These are phyloP conservation scores for Eilema depressum DNA, from an alignment of 2,888 invertebrate genomes.

Conservation along the genomic window DNA sequence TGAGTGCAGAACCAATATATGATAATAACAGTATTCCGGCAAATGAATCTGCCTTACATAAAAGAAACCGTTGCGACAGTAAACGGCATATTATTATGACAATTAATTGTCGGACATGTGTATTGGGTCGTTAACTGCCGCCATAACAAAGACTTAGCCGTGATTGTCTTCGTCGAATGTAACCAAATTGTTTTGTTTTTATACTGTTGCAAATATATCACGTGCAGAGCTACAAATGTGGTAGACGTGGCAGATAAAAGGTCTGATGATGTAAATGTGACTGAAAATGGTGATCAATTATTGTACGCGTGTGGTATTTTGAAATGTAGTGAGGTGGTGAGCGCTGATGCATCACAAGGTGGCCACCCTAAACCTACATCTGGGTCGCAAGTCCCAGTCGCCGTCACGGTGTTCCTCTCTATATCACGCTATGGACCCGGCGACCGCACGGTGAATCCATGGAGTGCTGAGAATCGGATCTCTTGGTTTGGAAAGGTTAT, in stretches of 20 bases:
- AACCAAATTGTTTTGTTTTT: constrained; percentile 71
- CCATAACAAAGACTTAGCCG: constrained; percentile 27
- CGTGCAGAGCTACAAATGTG: constrained; percentile 35
- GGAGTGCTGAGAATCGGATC: too few relatives aligned
- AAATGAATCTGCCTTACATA: neutral
- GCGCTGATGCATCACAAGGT: too few relatives aligned
- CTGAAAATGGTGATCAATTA: neutral
- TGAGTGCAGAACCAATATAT: neutral
- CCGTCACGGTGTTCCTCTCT: too few relatives aligned
- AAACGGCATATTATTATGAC: neutral
- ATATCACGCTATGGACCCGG: too few relatives aligned
- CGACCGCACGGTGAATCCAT: too few relatives aligned
- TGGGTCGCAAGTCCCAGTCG: too few relatives aligned
- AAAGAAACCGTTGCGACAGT: neutral
- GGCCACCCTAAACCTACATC: too few relatives aligned
- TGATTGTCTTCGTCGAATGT: constrained; percentile 45
- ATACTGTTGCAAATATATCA: constrained; percentile 62
- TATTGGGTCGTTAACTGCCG: constrained; percentile 16
- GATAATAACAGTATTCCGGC: neutral
- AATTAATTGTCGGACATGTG: constrained; percentile 13
- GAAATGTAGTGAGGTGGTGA: too few relatives aligned
- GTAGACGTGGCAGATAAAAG: constrained; percentile 37
- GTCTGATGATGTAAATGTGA: neutral
- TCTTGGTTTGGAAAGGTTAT: too few relatives aligned
- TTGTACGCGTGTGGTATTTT: neutral